These are phyloP conservation scores for Brachionus rotundiformis DNA, from an alignment of 1,140 invertebrate genomes.

Conservation along the genomic window DNA sequence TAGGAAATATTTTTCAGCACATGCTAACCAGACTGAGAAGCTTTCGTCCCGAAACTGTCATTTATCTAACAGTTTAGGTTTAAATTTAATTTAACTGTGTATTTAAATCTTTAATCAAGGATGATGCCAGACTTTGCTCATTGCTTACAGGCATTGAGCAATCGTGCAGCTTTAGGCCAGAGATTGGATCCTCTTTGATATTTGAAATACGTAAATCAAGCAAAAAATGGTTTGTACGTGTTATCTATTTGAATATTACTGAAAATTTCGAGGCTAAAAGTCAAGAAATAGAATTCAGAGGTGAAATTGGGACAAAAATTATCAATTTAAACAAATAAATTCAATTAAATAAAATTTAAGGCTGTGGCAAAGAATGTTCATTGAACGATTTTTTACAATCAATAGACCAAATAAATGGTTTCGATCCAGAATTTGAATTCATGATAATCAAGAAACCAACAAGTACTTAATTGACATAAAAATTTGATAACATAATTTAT, in stretches of 20 bases:
- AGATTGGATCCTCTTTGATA: background rate
- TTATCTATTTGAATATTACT: background rate
- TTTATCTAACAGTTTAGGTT: background rate
- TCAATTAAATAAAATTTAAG: background rate
- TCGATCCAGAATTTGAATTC: slow-evolving; percentile 25
- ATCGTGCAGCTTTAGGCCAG: background rate
- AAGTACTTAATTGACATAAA: background rate
- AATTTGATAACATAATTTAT: background rate
- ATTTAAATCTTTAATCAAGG: background rate
- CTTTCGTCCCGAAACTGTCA: background rate
- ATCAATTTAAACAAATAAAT: too few species aligned
- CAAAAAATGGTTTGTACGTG: background rate
- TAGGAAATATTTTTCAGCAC: background rate
- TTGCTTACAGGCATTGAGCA: background rate
- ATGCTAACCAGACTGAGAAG: background rate
- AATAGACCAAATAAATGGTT: background rate
- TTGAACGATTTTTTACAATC: background rate
- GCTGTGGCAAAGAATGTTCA: background rate
- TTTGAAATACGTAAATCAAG: background rate
- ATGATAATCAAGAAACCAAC: slow-evolving; percentile 29
- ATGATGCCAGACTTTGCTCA: slow-evolving; percentile 7
- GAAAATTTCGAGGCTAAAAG: background rate
- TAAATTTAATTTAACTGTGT: background rate
- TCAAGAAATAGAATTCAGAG: background rate
- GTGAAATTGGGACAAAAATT: too few species aligned